Evolutionary conservation across 2,888 invertebrate species (phyloP).

Genomic region (Apodemia duryi): DNA sequence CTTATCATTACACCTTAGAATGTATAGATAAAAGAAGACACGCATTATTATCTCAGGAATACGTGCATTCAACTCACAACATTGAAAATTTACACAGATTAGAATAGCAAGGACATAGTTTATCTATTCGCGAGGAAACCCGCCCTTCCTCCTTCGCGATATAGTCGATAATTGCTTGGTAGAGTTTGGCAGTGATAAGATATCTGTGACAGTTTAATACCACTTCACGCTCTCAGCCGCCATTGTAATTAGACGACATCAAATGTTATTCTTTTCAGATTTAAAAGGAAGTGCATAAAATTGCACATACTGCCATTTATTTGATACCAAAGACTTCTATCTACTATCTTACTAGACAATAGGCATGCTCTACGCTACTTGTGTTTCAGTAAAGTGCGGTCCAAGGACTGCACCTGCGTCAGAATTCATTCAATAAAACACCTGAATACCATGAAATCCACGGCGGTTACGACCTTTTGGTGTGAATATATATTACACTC

Average conservation of each 20-base stretch:
- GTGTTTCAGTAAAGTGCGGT: too few species aligned
- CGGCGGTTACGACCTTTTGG: too few species aligned
- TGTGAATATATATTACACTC: too few species aligned
- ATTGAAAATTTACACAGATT: constrained; percentile 48
- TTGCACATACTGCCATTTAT: too few species aligned
- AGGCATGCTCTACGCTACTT: too few species aligned
- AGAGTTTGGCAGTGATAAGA: constrained; percentile 13
- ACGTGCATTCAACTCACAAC: constrained; percentile 60
- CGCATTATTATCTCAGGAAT: constrained; percentile 32
- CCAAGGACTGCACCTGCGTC: too few species aligned
- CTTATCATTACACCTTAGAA: constrained; percentile 3
- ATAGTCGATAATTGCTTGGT: constrained; percentile 19
- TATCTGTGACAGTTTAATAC: constrained; percentile 25
- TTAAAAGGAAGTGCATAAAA: background rate
- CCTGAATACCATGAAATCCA: too few species aligned
- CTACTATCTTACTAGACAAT: too few species aligned
- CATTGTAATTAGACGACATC: constrained; percentile 18
- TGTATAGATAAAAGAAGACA: constrained; percentile 1
- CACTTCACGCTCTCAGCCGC: constrained; percentile 21
- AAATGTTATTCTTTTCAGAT: background rate
- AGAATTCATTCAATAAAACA: too few species aligned
- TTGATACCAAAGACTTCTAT: too few species aligned
- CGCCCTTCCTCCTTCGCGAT: constrained; percentile 13
- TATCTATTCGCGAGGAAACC: constrained; percentile 21
- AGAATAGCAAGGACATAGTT: constrained; percentile 35